Percentiles rank a stretch among this genome's conserved stretches.
Conservation (phyloP, 2,888 invertebrate genomes). For the Andrena bucephala region DNA sequence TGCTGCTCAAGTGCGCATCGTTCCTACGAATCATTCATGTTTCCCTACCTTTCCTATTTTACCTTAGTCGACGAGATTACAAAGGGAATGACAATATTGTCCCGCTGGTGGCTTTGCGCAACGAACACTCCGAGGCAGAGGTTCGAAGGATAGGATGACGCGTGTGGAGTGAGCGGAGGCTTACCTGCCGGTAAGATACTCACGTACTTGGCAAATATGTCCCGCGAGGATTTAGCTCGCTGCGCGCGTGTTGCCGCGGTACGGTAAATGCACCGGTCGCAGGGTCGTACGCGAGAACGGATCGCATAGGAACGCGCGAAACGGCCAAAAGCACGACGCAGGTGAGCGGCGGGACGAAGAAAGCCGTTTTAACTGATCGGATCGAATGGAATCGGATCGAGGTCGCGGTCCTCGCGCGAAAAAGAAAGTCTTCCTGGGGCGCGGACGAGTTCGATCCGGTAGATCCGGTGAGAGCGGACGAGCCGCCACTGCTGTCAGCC, state of each 20-base stretch:
- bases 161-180: too few species aligned
- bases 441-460: constrained; percentile 62
- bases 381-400: constrained; percentile 59
- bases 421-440: constrained; percentile 75
- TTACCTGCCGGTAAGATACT: too few species aligned
- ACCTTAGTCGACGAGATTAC: too few species aligned
- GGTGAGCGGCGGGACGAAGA: not conserved
- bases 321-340: not conserved
- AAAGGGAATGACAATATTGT: too few species aligned
- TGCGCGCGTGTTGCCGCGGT: not conserved
- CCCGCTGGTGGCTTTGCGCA: not conserved
- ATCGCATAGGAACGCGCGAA: not conserved
- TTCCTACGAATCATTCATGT: constrained; percentile 6
- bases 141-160: too few species aligned
- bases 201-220: too few species aligned
- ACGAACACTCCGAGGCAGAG: too few species aligned
- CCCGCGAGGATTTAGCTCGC: too few species aligned
- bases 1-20: constrained; percentile 13
- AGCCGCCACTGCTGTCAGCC: constrained; percentile 40
- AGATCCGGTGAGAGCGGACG: constrained; percentile 76
- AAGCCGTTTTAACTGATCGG: not conserved
- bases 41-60: not conserved
- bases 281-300: not conserved
- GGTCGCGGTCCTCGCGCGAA: constrained; percentile 75
- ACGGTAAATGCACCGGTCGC: not conserved